Evolutionary conservation across 2,888 invertebrate species (phyloP).

Genomic region (Tiliacea aurago): DNA sequence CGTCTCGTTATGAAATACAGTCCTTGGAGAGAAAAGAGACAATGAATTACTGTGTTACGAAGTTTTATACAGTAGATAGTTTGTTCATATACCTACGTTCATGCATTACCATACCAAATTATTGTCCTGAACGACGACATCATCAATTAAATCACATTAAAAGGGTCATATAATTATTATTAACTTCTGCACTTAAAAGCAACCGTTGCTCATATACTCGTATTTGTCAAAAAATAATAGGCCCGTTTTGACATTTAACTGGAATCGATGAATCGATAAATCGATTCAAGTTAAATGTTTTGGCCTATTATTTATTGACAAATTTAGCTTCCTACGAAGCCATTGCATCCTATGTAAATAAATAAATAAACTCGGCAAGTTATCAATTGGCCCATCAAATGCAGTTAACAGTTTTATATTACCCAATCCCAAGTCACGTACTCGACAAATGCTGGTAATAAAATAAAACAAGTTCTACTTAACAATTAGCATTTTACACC

Average conservation of each 20-base stretch:
- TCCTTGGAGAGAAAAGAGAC: constrained; percentile 70
- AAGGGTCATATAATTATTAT: constrained; percentile 9
- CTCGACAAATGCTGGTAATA: constrained; percentile 41
- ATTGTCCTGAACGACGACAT: not conserved
- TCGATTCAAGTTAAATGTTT: no score
- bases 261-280: no score
- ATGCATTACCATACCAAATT: constrained; percentile 23
- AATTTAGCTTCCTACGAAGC: constrained; percentile 14
- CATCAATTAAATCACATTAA: constrained; percentile 23
- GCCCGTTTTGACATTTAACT: no score
- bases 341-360: constrained; percentile 1
- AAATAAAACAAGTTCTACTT: constrained; percentile 62
- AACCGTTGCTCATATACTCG: not conserved
- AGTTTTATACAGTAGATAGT: constrained; percentile 69
- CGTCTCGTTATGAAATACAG: constrained; percentile 79
- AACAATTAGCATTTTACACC: constrained; percentile 72
- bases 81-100: constrained; percentile 26
- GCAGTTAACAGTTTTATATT: constrained; percentile 56
- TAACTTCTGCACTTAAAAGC: constrained; percentile 10
- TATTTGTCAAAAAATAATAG: no score
- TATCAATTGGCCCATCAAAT: constrained; percentile 38
- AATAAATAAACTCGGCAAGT: no score
- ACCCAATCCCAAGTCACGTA: constrained; percentile 47
- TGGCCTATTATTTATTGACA: no score
- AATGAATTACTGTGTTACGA: constrained; percentile 69